These are phyloP conservation scores for Chamaetylas fuelleborni DNA, from an alignment of 2,113 vertebrate genomes.

Conservation along the genomic window DNA sequence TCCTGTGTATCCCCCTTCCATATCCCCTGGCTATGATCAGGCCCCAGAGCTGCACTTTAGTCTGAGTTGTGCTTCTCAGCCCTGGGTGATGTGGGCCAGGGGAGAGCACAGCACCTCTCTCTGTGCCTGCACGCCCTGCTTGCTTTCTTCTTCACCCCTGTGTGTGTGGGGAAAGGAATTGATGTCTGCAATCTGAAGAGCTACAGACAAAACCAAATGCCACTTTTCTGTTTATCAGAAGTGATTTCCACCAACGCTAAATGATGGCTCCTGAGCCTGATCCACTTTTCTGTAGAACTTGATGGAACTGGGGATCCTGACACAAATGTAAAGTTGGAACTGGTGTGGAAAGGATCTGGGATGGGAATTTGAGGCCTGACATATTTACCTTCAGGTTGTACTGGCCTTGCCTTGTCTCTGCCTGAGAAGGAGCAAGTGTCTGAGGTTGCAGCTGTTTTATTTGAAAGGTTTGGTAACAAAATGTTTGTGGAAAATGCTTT, in stretches of 20 bases:
- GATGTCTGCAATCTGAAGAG: not conserved
- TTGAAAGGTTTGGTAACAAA: not conserved
- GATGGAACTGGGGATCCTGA: not conserved
- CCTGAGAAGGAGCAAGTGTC: not conserved
- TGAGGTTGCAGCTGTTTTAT: not conserved
- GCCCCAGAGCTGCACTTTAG: not conserved
- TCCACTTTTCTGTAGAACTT: not conserved
- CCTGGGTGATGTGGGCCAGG: no score
- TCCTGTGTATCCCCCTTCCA: no score
- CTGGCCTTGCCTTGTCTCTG: not conserved
- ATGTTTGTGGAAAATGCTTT: not conserved
- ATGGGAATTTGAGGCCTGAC: not conserved
- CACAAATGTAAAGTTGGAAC: not conserved
- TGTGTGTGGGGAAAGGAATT: rapidly evolving
- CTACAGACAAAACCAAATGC: not conserved
- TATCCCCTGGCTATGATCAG: not conserved
- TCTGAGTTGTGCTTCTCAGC: not conserved
- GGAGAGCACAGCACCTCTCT: not conserved
- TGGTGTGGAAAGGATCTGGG: not conserved
- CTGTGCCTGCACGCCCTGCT: not conserved
- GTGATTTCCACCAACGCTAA: not conserved
- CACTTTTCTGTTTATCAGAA: not conserved
- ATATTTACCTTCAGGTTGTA: not conserved
- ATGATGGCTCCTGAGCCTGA: not conserved
- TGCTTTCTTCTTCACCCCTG: not conserved